Evolutionary conservation across 1,140 invertebrate genomes (phyloP).

Genomic region (Papilio xuthus): DNA sequence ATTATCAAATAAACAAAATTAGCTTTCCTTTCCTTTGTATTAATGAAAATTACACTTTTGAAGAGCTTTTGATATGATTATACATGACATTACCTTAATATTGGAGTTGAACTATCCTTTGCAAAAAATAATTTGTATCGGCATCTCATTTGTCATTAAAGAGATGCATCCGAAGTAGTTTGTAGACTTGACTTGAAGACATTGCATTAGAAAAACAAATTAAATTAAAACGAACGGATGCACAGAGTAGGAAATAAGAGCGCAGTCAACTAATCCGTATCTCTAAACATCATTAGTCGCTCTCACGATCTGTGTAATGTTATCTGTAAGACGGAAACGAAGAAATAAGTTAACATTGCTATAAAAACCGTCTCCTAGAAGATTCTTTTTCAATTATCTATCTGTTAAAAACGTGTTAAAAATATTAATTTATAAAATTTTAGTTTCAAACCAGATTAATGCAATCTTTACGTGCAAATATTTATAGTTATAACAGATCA

Average conservation of each 20-base stretch:
- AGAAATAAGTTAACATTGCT: slow-evolving; percentile 40
- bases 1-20: too few species aligned
- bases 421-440: neutral
- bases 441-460: neutral
- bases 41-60: too few species aligned
- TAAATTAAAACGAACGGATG: slow-evolving; percentile 10
- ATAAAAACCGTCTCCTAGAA: slow-evolving; percentile 29
- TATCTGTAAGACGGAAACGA: slow-evolving; percentile 22
- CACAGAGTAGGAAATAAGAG: slow-evolving; percentile 2
- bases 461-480: neutral
- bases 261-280: slow-evolving; percentile 35
- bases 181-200: neutral
- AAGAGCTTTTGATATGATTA: too few species aligned
- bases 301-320: slow-evolving; percentile 27
- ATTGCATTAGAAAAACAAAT: slow-evolving; percentile 9
- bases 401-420: neutral
- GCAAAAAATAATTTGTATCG: too few species aligned
- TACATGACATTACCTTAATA: too few species aligned
- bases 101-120: too few species aligned
- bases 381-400: neutral
- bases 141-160: neutral
- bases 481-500: neutral
- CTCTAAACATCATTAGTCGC: slow-evolving; percentile 36
- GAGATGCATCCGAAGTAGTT: neutral
- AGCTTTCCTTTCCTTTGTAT: too few species aligned